Evolutionary conservation across 2,888 invertebrate genomes (phyloP).

Genomic region (Drosophila hawaiiensis): DNA sequence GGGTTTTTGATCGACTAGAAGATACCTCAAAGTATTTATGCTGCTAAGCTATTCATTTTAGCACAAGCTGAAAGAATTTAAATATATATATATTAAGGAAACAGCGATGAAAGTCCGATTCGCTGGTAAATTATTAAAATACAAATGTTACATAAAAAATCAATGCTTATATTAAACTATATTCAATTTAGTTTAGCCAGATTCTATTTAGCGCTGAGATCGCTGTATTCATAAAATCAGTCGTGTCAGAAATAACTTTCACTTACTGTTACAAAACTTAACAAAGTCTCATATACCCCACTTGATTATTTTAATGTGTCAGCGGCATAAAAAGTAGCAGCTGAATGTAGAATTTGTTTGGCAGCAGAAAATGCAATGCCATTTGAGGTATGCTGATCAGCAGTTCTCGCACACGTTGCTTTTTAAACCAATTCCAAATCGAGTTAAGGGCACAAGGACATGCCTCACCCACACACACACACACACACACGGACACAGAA

Average conservation of each 20-base stretch:
- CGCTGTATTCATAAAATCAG: not conserved
- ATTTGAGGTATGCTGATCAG: slow-evolving; percentile 74
- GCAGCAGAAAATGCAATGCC: slow-evolving; percentile 53
- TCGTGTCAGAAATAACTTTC: not conserved
- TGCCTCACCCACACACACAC: not conserved
- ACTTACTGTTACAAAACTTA: not conserved
- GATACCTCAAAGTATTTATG: not conserved
- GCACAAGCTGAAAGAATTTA: not conserved
- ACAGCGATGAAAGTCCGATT: too few relatives aligned
- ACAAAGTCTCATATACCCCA: not conserved
- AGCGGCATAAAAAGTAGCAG: slow-evolving; percentile 23
- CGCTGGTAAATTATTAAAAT: too few relatives aligned
- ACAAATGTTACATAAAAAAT: not conserved
- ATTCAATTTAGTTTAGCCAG: not conserved
- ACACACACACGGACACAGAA: slow-evolving; percentile 3
- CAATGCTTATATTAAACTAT: not conserved
- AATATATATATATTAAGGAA: too few relatives aligned
- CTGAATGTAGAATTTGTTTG: slow-evolving; percentile 52
- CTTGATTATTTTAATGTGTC: not conserved
- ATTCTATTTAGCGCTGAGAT: not conserved
- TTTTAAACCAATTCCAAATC: slow-evolving; percentile 78
- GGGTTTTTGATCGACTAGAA: slow-evolving; percentile 2
- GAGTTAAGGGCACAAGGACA: slow-evolving; percentile 75
- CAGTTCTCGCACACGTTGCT: slow-evolving; percentile 67
- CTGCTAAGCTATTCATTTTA: too few relatives aligned